Evolutionary conservation across 2,113 vertebrate genomes (phyloP).

Genomic region (Perca flavescens): DNA sequence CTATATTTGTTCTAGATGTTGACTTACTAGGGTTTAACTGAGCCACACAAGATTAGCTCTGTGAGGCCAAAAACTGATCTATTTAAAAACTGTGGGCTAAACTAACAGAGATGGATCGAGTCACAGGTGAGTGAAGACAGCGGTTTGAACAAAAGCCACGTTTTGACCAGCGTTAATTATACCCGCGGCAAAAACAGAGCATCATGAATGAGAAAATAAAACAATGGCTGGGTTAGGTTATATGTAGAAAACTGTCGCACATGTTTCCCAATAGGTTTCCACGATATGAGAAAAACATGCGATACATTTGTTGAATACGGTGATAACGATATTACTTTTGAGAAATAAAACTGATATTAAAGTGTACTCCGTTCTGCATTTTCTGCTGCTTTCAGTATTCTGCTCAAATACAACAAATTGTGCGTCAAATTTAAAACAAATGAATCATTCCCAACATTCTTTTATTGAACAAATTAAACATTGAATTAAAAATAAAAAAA

Average conservation of each 20-base stretch:
- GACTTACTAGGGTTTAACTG: slow-evolving; percentile 72
- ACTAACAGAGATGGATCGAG: slow-evolving; percentile 63
- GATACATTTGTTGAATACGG: too few species aligned
- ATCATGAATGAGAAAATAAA: background rate
- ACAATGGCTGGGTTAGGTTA: background rate
- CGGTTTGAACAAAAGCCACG: slow-evolving; percentile 51
- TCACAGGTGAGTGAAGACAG: slow-evolving; percentile 62
- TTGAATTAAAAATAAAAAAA: too few species aligned
- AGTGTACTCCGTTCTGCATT: too few species aligned
- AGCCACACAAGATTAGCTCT: slow-evolving; percentile 70
- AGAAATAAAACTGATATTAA: too few species aligned
- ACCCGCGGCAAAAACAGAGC: slow-evolving; percentile 24
- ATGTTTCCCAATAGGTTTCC: background rate
- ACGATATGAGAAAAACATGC: too few species aligned
- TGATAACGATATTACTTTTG: too few species aligned
- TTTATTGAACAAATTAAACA: too few species aligned
- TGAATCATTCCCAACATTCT: too few species aligned
- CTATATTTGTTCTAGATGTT: slow-evolving; percentile 80
- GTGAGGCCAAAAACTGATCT: slow-evolving; percentile 57
- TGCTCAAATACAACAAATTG: too few species aligned
- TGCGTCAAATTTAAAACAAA: too few species aligned
- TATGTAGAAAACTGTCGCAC: background rate
- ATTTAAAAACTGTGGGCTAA: slow-evolving; percentile 66
- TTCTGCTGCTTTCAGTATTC: too few species aligned
- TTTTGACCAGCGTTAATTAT: slow-evolving; percentile 42